phyloP scores from a whole-genome alignment of 2,888 invertebrate species.

The Perizoma flavofasciatum region DNA sequence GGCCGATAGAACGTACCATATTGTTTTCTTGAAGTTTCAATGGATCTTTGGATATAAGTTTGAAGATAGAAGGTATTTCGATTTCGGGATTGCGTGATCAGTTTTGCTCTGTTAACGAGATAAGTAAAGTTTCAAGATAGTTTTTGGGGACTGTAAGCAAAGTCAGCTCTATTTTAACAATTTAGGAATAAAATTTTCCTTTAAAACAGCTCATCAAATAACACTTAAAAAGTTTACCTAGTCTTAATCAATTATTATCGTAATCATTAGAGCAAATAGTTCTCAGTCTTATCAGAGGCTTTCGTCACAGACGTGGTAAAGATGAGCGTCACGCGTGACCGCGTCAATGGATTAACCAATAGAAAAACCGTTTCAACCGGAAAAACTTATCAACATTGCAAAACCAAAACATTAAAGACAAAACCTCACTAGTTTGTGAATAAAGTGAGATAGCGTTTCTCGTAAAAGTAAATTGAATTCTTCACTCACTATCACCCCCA shows the following conservation, averaged over 20 bases:
- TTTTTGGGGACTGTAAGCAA: not conserved
- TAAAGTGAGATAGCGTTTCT: too few relatives aligned
- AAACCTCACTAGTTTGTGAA: too few relatives aligned
- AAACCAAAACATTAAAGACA: not conserved
- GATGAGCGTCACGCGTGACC: constrained; percentile 47
- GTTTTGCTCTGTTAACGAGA: constrained; percentile 34
- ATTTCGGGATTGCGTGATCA: constrained; percentile 43
- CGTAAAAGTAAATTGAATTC: too few relatives aligned
- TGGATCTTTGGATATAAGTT: constrained; percentile 48
- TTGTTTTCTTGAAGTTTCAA: constrained; percentile 61
- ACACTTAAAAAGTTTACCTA: not conserved
- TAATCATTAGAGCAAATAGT: constrained; percentile 6
- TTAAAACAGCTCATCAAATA: too few relatives aligned
- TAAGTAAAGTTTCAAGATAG: not conserved
- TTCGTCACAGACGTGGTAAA: constrained; percentile 34
- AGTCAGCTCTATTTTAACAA: too few relatives aligned
- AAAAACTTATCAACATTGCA: not conserved
- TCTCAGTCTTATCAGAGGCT: constrained; percentile 32
- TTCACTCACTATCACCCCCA: too few relatives aligned
- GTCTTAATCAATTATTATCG: not conserved
- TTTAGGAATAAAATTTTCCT: too few relatives aligned
- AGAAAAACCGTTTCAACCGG: not conserved
- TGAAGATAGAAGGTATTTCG: constrained; percentile 42
- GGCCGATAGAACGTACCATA: constrained; percentile 56
- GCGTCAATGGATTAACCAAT: constrained; percentile 34